phyloP scores from a whole-genome alignment of 1,140 invertebrate genomes.

The Scaptomyza hsui region DNA sequence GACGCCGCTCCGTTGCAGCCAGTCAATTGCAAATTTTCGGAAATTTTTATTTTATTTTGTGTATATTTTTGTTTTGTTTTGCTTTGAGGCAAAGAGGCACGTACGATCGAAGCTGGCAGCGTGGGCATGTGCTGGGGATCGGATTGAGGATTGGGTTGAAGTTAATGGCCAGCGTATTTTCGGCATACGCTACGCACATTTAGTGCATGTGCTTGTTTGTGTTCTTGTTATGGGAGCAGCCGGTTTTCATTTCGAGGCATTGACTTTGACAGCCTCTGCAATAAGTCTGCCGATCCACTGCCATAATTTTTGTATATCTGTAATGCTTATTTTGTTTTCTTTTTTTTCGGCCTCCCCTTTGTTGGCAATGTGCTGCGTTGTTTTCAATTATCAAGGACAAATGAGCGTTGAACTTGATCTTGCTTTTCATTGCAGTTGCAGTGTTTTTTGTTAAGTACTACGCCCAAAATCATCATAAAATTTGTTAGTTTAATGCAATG shows the following conservation, averaged over 20 bases:
- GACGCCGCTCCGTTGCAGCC: conserved; percentile 38
- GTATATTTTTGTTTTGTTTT: conserved; percentile 4
- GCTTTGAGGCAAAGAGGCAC: conserved; percentile 20
- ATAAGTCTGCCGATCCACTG: conserved; percentile 81
- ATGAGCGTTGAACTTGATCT: conserved; percentile 82
- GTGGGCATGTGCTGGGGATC: conserved; percentile 12
- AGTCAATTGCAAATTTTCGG: conserved; percentile 82
- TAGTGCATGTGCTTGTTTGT: conserved; percentile 59
- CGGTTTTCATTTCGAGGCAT: conserved; percentile 44
- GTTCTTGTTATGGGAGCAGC: conserved; percentile 51
- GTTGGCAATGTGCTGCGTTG: conserved; percentile 19
- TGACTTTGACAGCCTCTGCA: conserved; percentile 36
- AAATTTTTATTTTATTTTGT: conserved; percentile 66
- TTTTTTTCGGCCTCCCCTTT: conserved; percentile 64
- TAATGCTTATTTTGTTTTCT: conserved; percentile 45
- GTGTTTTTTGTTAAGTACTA: too few relatives aligned
- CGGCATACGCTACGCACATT: conserved; percentile 79
- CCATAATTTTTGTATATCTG: conserved; percentile 77
- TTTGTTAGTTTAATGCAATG: conserved; percentile 71
- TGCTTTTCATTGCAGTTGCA: conserved; percentile 66
- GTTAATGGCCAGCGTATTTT: conserved; percentile 76
- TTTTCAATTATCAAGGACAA: conserved; percentile 80
- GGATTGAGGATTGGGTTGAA: conserved; percentile 12
- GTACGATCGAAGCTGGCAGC: conserved; percentile 38
- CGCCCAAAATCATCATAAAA: conserved; percentile 57